A percentile compares a stretch with the other conserved stretches of the same genome.
These are phyloP conservation scores for Rhinoraja longicauda DNA, from an alignment of 2,797 vertebrate genomes.

Conservation along the genomic window DNA sequence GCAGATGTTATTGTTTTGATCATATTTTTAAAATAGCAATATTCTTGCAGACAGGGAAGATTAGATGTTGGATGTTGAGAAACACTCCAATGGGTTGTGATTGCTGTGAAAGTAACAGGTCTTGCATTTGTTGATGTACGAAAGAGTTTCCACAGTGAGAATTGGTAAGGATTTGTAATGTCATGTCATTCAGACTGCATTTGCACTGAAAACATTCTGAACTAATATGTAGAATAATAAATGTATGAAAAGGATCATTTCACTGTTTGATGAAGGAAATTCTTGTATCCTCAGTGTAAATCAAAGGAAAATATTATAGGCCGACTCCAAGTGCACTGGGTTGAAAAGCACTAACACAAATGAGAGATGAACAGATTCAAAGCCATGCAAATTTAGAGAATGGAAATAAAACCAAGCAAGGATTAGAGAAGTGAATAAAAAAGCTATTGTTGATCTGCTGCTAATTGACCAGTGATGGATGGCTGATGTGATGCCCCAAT, in stretches of 20 bases:
- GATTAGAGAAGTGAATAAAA: conserved; percentile 25
- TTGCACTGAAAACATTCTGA: conserved; percentile 37
- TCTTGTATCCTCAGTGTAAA: not conserved
- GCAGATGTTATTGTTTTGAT: not conserved
- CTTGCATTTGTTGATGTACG: not conserved
- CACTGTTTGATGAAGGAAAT: conserved; percentile 7
- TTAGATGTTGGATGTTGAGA: not conserved
- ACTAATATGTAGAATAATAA: not conserved
- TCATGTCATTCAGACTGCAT: conserved; percentile 43
- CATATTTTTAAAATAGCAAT: not conserved
- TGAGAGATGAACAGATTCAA: not conserved
- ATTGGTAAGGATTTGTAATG: not conserved
- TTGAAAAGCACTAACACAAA: not conserved
- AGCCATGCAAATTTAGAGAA: conserved; percentile 26
- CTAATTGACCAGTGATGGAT: conserved; percentile 4
- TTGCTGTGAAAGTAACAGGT: not conserved
- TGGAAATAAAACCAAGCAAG: conserved; percentile 1
- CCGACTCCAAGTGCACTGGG: not conserved
- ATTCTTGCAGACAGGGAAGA: not conserved
- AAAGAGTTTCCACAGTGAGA: not conserved
- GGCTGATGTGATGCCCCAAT: not conserved
- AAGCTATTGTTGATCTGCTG: conserved; percentile 20
- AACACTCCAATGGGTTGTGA: not conserved
- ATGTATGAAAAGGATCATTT: not conserved
- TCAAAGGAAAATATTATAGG: conserved; percentile 15